These are phyloP conservation scores for Lophius americanus DNA, from an alignment of 2,797 vertebrate species.

Conservation along the genomic window DNA sequence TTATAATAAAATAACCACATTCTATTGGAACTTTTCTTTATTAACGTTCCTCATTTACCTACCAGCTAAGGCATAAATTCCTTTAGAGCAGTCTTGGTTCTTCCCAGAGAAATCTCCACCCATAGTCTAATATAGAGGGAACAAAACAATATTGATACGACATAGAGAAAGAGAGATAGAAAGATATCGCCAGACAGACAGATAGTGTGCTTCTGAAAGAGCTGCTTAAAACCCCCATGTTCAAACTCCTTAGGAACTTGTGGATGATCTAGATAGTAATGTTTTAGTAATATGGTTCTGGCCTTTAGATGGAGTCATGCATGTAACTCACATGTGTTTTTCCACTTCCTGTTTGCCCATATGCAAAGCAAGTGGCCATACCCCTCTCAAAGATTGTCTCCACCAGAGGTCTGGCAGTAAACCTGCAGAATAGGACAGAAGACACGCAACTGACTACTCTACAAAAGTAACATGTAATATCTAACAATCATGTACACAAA, in stretches of 20 bases:
- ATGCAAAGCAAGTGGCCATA: conserved; percentile 98
- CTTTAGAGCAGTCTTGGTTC: conserved; percentile 98
- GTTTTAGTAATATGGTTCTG: background rate
- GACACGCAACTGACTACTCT: background rate
- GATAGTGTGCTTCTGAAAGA: too few relatives aligned
- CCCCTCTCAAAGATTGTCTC: conserved; percentile 98
- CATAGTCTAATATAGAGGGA: conserved; percentile 88
- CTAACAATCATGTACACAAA: background rate
- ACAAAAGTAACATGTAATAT: background rate
- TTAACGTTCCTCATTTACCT: conserved; percentile 28
- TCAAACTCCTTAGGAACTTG: background rate
- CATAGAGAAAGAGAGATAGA: too few relatives aligned
- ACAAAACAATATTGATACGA: background rate
- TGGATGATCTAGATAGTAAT: background rate
- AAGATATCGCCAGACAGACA: too few relatives aligned
- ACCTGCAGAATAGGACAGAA: conserved; percentile 77
- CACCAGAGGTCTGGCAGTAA: conserved; percentile 95
- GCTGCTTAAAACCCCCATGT: too few relatives aligned
- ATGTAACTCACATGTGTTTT: conserved; percentile 92
- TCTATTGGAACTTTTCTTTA: background rate
- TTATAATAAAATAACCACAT: background rate
- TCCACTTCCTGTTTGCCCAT: conserved; percentile 97
- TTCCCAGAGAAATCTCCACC: conserved; percentile 98
- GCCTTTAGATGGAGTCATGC: background rate
- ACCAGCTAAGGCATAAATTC: conserved; percentile 98